phyloP scores from a whole-genome alignment of 2,113 vertebrate species.

The Xyliphius kryptos region DNA sequence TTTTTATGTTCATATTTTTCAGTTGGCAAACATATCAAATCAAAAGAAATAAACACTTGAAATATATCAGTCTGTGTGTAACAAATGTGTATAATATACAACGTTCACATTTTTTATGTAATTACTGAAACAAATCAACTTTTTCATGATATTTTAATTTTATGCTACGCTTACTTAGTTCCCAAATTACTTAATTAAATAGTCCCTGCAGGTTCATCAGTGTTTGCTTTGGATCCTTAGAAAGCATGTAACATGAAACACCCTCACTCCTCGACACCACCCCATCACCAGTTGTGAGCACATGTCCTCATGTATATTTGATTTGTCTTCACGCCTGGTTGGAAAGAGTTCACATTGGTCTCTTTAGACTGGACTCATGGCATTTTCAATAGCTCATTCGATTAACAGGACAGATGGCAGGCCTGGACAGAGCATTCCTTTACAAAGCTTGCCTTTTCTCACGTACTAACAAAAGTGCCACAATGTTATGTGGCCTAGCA shows the following conservation, averaged over 20 bases:
- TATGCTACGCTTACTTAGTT: no score
- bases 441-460: slow-evolving; percentile 43
- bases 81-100: no score
- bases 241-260: slow-evolving; percentile 56
- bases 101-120: no score
- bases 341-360: slow-evolving; percentile 46
- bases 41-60: no score
- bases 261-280: no score
- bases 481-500: no score
- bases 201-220: slow-evolving; percentile 13
- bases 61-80: no score
- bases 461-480: slow-evolving; percentile 30
- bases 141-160: no score
- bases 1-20: no score
- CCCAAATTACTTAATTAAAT: slow-evolving; percentile 32
- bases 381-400: slow-evolving; percentile 49
- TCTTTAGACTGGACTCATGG: slow-evolving; percentile 51
- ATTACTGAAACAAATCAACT: no score
- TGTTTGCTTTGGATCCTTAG: slow-evolving; percentile 41
- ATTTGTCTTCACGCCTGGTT: slow-evolving; percentile 60
- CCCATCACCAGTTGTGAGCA: slow-evolving; percentile 46
- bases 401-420: slow-evolving; percentile 53
- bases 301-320: slow-evolving; percentile 65
- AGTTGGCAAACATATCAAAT: no score
- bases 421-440: slow-evolving; percentile 57